Evolutionary conservation across 2,113 vertebrate species (phyloP).

Genomic region (Micromys minutus): DNA sequence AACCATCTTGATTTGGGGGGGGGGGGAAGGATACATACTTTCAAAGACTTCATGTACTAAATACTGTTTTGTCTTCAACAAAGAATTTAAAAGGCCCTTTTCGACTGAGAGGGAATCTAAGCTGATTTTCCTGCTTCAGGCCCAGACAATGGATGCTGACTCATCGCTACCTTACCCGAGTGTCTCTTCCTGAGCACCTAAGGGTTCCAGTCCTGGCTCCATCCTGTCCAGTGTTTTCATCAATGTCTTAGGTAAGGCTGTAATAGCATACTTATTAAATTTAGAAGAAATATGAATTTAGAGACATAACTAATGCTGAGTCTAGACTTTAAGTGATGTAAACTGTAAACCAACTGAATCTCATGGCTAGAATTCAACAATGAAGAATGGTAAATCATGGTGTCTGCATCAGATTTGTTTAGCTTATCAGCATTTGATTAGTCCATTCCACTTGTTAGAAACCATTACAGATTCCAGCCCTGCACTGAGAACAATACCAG

Average conservation of each 20-base stretch:
- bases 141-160: neutral
- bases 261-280: constrained; percentile 62
- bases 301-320: constrained; percentile 52
- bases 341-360: constrained; percentile 62
- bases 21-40: neutral
- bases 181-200: neutral
- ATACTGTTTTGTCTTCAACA: constrained; percentile 44
- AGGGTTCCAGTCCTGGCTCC: constrained; percentile 35
- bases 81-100: neutral
- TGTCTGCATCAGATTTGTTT: constrained; percentile 20
- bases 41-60: neutral
- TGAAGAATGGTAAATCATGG: constrained; percentile 36
- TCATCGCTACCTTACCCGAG: neutral
- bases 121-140: neutral
- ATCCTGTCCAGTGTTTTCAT: neutral
- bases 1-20: neutral
- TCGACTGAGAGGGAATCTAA: neutral
- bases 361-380: constrained; percentile 50
- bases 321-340: constrained; percentile 51
- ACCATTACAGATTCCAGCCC: neutral
- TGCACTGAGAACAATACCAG: neutral
- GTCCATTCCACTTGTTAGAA: neutral
- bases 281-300: constrained; percentile 55
- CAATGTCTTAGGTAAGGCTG: constrained; percentile 31
- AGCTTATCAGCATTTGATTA: neutral